A percentile compares a stretch with the other conserved stretches of the same genome.
Conservation (phyloP, 2,888 invertebrate species). For the Brenthis hecate region DNA sequence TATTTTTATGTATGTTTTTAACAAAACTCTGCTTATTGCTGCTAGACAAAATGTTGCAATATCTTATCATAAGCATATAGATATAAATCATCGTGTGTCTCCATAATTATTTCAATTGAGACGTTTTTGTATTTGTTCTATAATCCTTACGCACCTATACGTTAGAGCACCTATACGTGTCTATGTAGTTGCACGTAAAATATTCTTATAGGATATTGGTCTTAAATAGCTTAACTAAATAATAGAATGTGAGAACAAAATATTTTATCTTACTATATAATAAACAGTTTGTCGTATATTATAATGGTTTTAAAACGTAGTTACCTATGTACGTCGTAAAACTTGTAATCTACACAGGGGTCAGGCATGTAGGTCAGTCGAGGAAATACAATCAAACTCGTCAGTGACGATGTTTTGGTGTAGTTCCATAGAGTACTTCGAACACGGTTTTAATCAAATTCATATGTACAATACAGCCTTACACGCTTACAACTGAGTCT, state of each 20-base stretch:
- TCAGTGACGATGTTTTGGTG: not conserved
- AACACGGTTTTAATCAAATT: not conserved
- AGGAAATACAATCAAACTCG: conserved; percentile 13
- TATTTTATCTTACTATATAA: not conserved
- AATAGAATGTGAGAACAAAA: not conserved
- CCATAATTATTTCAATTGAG: too few relatives aligned
- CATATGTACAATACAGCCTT: not conserved
- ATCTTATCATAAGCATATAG: too few relatives aligned
- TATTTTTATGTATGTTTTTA: too few relatives aligned
- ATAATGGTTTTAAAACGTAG: not conserved
- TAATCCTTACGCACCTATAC: too few relatives aligned
- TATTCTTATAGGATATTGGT: too few relatives aligned
- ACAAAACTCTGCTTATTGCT: too few relatives aligned
- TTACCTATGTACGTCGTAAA: conserved; percentile 6
- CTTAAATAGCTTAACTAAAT: not conserved
- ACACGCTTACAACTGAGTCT: not conserved
- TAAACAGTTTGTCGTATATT: not conserved
- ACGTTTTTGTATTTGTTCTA: too few relatives aligned
- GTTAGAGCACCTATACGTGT: too few relatives aligned
- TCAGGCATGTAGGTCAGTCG: conserved; percentile 16
- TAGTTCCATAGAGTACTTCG: not conserved
- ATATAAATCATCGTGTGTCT: too few relatives aligned
- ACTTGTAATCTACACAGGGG: conserved; percentile 13
- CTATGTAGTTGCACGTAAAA: too few relatives aligned
- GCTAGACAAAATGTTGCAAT: too few relatives aligned